Evolutionary conservation across 1,140 invertebrate species (phyloP).

Genomic region (Rhopalosiphum padi): DNA sequence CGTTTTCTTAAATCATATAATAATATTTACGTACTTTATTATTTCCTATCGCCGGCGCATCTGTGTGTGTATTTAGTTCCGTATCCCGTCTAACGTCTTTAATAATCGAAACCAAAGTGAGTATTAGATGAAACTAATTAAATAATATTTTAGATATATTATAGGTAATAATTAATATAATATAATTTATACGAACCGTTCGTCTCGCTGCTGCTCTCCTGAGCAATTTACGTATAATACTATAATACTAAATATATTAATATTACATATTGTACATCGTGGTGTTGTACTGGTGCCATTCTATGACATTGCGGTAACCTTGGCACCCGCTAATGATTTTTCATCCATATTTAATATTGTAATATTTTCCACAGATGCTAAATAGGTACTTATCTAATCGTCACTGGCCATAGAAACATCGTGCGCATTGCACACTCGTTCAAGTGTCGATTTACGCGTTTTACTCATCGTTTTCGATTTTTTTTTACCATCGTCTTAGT

Average conservation of each 20-base stretch:
- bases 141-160: not conserved
- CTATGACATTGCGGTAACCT: slow-evolving; percentile 44
- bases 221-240: not conserved
- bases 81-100: not conserved
- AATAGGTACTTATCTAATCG: not conserved
- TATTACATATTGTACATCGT: not conserved
- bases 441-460: not conserved
- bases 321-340: not conserved
- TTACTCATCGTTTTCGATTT: not conserved
- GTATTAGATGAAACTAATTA: not conserved
- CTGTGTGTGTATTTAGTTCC: not conserved
- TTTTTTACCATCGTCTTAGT: not conserved
- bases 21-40: not conserved
- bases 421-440: not conserved
- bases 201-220: not conserved
- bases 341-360: not conserved
- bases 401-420: not conserved
- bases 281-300: not conserved
- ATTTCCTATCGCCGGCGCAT: not conserved
- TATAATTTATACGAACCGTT: not conserved
- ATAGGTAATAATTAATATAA: not conserved
- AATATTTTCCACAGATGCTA: not conserved
- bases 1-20: not conserved
- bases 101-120: not conserved
- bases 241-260: not conserved